Conservation (phyloP, 2,888 invertebrate species). For the Nephrotoma flavescens region DNA sequence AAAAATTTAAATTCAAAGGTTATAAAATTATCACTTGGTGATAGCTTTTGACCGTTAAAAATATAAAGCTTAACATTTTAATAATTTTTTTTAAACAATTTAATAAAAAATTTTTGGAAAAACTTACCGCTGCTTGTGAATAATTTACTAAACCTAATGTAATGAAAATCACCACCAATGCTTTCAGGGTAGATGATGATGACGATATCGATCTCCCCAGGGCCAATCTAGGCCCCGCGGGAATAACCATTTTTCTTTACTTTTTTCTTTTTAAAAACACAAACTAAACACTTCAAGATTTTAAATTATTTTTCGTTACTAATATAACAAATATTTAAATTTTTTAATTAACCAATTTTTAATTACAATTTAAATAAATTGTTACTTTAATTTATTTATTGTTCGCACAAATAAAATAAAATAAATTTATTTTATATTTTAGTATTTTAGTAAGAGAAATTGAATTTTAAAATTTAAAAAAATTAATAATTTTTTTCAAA, state of each 20-base stretch:
- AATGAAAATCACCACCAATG: background rate
- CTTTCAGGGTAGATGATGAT: background rate
- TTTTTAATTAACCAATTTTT: background rate
- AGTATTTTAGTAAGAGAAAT: background rate
- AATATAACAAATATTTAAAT: background rate
- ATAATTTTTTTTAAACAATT: background rate
- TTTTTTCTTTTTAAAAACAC: background rate
- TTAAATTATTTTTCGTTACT: background rate
- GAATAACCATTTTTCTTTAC: background rate
- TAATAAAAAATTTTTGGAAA: background rate
- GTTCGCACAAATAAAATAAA: background rate
- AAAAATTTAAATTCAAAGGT: background rate
- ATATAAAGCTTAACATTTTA: background rate
- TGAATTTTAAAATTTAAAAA: background rate
- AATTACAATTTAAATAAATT: background rate
- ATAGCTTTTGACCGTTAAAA: background rate
- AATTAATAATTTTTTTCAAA: background rate
- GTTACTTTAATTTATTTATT: background rate
- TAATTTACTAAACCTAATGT: background rate
- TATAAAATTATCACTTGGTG: background rate
- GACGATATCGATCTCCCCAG: slow-evolving; percentile 2
- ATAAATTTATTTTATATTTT: background rate
- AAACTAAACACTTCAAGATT: background rate
- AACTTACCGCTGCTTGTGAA: slow-evolving; percentile 1
- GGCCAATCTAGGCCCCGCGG: background rate